Percentiles rank a stretch among this genome's conserved stretches.
Conservation (phyloP, 1,140 invertebrate genomes). For the Brachionus paranguensis region DNA sequence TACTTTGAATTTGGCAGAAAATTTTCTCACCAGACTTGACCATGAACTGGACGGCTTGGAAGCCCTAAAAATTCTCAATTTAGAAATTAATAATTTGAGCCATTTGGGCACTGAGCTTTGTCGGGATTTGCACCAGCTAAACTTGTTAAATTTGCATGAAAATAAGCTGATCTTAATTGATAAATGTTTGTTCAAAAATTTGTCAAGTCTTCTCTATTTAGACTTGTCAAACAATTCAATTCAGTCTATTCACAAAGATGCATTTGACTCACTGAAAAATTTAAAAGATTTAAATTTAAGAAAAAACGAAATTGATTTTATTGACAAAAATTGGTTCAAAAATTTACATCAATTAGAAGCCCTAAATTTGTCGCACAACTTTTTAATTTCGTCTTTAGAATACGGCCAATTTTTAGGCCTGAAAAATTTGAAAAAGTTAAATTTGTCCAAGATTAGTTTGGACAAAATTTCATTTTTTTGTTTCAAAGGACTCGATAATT, state of each 20-base stretch:
- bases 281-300: background rate
- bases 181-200: background rate
- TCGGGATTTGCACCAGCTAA: background rate
- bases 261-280: background rate
- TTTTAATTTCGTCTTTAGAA: background rate
- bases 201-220: background rate
- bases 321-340: background rate
- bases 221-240: constrained; percentile 8
- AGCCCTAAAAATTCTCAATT: background rate
- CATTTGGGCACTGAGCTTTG: background rate
- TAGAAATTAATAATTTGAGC: background rate
- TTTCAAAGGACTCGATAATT: background rate
- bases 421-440: constrained; percentile 13
- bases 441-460: background rate
- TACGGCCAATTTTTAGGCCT: background rate
- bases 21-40: background rate
- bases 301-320: constrained; percentile 10
- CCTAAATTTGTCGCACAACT: constrained; percentile 5
- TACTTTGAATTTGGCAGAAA: background rate
- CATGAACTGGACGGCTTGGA: background rate
- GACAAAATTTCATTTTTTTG: background rate
- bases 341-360: background rate
- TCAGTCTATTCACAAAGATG: background rate
- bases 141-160: background rate
- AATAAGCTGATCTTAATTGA: background rate